Evolutionary conservation across 2,888 invertebrate genomes (phyloP), one percentile per base, ranked within the genome.

Genomic region (Thumatha senex): DNA sequence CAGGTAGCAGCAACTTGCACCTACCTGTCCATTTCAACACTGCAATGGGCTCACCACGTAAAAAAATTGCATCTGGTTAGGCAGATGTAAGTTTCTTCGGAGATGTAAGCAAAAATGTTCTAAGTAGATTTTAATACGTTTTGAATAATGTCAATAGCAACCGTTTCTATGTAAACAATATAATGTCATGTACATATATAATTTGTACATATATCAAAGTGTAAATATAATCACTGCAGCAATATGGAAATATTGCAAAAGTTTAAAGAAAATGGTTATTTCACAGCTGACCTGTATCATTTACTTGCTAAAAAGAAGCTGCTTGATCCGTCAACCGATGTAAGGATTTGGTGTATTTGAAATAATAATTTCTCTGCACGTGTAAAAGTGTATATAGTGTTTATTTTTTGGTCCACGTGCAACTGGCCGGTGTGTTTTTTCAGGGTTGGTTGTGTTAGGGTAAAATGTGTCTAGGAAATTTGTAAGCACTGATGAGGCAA

Each of bases 211-310:
- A 33, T 40, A 15, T 38, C 39, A 24, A 33, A 34, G 40, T 49
- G 34, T 44, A 12, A 49, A 15, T 43, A 35, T 39, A 18, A 33
- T 49, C 34, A 46, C 15, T 41, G 13, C 33, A 54, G 46, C 42
- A 63, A 49, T 63, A 89, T 89, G 89, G 89, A 91, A 59, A 77
- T 91, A 78, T 76, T 89, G 60, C 72, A 82, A 2, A 79, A 81
- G 54, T 91, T 82, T 66, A 86, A 84, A 70, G 72, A 85, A 74
- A 83, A 88, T 85, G 91, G 91, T 5, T 90, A 85, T 73, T 90
- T 87, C 62, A 85, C 87, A 34, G 72, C 86, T 8, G 81, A 88
- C 35, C 63, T 91, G 41, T 90, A 87, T 57, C 82, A 86, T 62
- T 76, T 91, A 59, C 76, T 91, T 56, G 72, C 78, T 36, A 80